Evolutionary conservation across 2,113 vertebrate genomes (phyloP).

Genomic region (Pseudolaguvia tuberculata): DNA sequence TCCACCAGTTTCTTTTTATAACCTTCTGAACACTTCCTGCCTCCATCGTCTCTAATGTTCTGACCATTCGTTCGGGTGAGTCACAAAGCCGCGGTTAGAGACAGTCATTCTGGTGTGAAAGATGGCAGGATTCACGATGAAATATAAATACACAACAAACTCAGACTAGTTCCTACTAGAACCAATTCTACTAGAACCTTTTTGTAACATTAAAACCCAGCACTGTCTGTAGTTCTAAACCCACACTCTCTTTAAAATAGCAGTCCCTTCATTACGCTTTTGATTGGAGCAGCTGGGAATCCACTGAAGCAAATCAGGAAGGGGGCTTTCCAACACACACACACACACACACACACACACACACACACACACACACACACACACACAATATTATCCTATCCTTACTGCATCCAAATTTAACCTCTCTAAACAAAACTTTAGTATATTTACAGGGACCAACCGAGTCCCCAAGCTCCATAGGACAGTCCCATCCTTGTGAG

Average conservation of each 20-base stretch:
- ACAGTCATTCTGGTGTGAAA: background rate
- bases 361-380: constrained; percentile 53
- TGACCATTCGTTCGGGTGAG: background rate
- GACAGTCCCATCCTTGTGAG: no score
- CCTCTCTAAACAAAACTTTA: background rate
- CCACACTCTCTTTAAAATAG: constrained; percentile 47
- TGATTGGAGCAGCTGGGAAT: constrained; percentile 65
- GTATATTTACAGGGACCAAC: background rate
- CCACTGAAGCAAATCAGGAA: constrained; percentile 55
- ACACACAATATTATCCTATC: background rate
- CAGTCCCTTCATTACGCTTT: constrained; percentile 43
- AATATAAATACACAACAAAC: background rate
- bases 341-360: constrained; percentile 47
- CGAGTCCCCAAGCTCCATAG: background rate
- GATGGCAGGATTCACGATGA: background rate
- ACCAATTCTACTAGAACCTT: background rate
- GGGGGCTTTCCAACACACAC: constrained; percentile 63
- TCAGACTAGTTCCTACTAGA: no score
- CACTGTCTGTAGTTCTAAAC: constrained; percentile 12
- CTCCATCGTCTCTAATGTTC: background rate
- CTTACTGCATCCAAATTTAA: constrained; percentile 40
- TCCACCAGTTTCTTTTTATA: background rate
- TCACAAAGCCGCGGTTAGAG: constrained; percentile 6
- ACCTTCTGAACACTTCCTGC: constrained; percentile 8
- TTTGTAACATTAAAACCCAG: background rate